Conservation (phyloP, 2,888 invertebrate species). For the Hirtodrosophila duncani region DNA sequence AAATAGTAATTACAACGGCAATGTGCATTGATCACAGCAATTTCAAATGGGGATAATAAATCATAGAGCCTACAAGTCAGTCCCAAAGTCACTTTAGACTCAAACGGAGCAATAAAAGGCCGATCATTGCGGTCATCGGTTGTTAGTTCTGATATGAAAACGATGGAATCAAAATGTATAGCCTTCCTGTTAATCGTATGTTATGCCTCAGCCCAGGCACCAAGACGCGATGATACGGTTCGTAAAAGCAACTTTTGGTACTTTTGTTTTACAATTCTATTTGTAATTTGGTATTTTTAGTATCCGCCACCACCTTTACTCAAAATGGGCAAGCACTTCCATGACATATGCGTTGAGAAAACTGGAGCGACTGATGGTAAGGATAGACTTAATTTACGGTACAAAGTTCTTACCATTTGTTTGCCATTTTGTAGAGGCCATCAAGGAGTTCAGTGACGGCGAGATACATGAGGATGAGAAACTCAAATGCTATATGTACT, state of each 20-base stretch:
- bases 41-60: too few species aligned
- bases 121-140: neutral
- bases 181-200: slow-evolving; percentile 4
- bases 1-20: slow-evolving; percentile 30
- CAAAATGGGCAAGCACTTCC: slow-evolving; percentile 61
- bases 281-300: slow-evolving; percentile 29
- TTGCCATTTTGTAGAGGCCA: too few species aligned
- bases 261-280: neutral
- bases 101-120: too few species aligned
- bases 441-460: slow-evolving; percentile 76
- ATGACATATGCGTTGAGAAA: slow-evolving; percentile 69
- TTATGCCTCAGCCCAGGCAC: slow-evolving; percentile 17
- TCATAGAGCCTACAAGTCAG: too few species aligned
- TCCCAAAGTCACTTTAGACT: too few species aligned
- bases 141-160: slow-evolving; percentile 1
- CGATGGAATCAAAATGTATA: slow-evolving; percentile 17
- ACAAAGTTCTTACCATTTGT: too few species aligned
- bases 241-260: neutral
- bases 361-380: slow-evolving; percentile 74
- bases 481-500: slow-evolving; percentile 77
- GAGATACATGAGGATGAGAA: slow-evolving; percentile 74
- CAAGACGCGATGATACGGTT: slow-evolving; percentile 28
- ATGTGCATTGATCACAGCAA: too few species aligned
- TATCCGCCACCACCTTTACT: slow-evolving; percentile 71
- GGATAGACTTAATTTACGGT: too few species aligned